Conservation (phyloP, 2,888 invertebrate species). For the Lamellibrachia satsuma region DNA sequence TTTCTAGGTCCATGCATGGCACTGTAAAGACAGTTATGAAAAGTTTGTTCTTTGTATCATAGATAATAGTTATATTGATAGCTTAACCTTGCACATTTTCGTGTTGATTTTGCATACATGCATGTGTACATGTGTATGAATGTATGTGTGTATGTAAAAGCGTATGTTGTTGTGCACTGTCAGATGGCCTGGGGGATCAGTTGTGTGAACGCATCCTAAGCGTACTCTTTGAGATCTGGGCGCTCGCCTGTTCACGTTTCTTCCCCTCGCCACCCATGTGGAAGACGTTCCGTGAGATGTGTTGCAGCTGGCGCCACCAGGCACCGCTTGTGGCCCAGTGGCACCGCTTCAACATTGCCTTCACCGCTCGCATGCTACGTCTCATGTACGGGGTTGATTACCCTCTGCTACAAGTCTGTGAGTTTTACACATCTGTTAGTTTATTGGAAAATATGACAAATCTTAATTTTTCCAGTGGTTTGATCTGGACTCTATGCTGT, state of each 20-base stretch:
- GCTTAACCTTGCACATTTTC: no score
- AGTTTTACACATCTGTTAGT: slow-evolving; percentile 4
- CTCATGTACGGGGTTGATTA: slow-evolving; percentile 82
- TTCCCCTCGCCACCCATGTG: slow-evolving; percentile 95
- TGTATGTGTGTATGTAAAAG: background rate
- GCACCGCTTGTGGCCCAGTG: slow-evolving; percentile 92
- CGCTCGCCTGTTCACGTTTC: slow-evolving; percentile 79
- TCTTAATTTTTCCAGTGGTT: no score
- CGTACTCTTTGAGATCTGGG: slow-evolving; percentile 90
- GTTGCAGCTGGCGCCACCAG: slow-evolving; percentile 92
- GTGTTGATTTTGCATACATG: no score
- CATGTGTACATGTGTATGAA: background rate
- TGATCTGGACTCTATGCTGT: no score
- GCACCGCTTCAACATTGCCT: slow-evolving; percentile 89
- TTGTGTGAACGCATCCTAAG: slow-evolving; percentile 92
- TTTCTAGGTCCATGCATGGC: no score
- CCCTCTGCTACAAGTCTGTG: slow-evolving; percentile 57
- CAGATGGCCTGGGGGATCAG: slow-evolving; percentile 93
- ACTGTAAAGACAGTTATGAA: no score
- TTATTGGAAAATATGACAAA: no score
- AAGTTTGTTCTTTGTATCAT: no score
- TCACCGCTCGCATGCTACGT: slow-evolving; percentile 82
- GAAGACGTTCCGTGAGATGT: slow-evolving; percentile 93
- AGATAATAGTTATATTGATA: no score
- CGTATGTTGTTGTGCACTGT: slow-evolving; percentile 7